These are phyloP conservation scores for Pangasius mekongensis DNA, from an alignment of 2,797 vertebrate species.

Conservation along the genomic window DNA sequence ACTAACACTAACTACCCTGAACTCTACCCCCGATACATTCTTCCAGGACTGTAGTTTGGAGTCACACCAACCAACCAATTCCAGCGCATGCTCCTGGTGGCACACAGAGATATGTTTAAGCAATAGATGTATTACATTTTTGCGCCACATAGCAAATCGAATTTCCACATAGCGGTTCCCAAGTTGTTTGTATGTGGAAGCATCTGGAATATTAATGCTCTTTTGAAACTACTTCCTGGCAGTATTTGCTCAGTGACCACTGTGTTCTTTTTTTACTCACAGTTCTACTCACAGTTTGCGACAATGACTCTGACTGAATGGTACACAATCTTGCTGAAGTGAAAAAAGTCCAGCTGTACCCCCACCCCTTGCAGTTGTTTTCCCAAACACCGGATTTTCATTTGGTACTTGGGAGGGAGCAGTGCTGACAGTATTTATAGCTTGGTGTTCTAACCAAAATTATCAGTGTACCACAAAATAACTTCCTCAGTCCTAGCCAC, in stretches of 20 bases:
- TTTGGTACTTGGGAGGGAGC: slow-evolving; percentile 66
- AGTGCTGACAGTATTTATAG: slow-evolving; percentile 82
- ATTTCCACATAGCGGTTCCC: slow-evolving; percentile 68
- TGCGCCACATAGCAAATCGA: slow-evolving; percentile 65
- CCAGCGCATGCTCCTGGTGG: slow-evolving; percentile 65
- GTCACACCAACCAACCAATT: slow-evolving; percentile 62
- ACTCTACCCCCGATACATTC: not conserved
- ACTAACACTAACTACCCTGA: slow-evolving; percentile 28
- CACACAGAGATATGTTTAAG: slow-evolving; percentile 61
- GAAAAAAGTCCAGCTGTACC: slow-evolving; percentile 30
- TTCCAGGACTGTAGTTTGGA: slow-evolving; percentile 12
- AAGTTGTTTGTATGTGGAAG: slow-evolving; percentile 73
- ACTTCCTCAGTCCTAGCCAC: slow-evolving; percentile 79
- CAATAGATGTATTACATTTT: slow-evolving; percentile 68
- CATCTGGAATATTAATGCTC: slow-evolving; percentile 79
- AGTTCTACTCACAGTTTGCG: slow-evolving; percentile 28
- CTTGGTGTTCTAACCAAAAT: slow-evolving; percentile 80
- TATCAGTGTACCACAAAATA: slow-evolving; percentile 83
- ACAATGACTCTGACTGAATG: slow-evolving; percentile 33
- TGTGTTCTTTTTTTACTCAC: slow-evolving; percentile 28
- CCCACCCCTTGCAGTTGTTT: slow-evolving; percentile 67
- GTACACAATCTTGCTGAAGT: slow-evolving; percentile 12
- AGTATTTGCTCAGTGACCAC: slow-evolving; percentile 66
- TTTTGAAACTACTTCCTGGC: slow-evolving; percentile 74
- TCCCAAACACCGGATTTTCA: slow-evolving; percentile 74